phyloP scores from a whole-genome alignment of 2,113 vertebrate species.

The Catharus fuscescens region DNA sequence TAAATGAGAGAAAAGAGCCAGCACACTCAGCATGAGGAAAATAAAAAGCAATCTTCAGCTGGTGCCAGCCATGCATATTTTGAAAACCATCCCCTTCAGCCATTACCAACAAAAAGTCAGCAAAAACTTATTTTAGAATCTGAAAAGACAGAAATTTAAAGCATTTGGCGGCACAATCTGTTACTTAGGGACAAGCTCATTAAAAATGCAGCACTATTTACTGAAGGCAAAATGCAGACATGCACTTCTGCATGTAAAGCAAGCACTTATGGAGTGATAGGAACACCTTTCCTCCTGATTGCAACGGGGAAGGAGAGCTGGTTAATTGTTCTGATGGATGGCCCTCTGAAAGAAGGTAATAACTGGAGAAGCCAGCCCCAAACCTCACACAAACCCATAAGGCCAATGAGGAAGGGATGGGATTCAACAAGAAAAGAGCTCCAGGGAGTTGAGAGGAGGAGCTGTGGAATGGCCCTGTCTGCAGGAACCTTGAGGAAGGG shows the following conservation, averaged over 20 bases:
- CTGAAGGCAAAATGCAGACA: constrained; percentile 52
- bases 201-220: constrained; percentile 49
- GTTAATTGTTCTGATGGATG: constrained; percentile 9
- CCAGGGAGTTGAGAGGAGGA: neutral
- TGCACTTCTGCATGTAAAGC: constrained; percentile 43
- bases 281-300: neutral
- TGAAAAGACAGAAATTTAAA: constrained; percentile 44
- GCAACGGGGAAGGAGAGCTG: neutral
- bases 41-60: constrained; percentile 39
- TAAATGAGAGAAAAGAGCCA: constrained; percentile 36
- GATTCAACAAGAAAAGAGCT: neutral
- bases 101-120: constrained; percentile 56
- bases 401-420: neutral
- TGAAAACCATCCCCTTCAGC: constrained; percentile 43
- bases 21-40: constrained; percentile 16
- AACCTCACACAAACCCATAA: neutral
- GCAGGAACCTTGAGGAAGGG: neutral
- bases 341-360: neutral
- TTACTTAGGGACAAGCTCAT: constrained; percentile 35
- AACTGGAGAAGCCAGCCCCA: neutral
- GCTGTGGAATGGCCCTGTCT: neutral
- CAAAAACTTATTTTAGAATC: constrained; percentile 57
- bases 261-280: neutral
- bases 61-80: constrained; percentile 46
- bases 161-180: neutral